Conservation (phyloP, 2,113 vertebrate genomes). For the Dicerorhinus sumatrensis region DNA sequence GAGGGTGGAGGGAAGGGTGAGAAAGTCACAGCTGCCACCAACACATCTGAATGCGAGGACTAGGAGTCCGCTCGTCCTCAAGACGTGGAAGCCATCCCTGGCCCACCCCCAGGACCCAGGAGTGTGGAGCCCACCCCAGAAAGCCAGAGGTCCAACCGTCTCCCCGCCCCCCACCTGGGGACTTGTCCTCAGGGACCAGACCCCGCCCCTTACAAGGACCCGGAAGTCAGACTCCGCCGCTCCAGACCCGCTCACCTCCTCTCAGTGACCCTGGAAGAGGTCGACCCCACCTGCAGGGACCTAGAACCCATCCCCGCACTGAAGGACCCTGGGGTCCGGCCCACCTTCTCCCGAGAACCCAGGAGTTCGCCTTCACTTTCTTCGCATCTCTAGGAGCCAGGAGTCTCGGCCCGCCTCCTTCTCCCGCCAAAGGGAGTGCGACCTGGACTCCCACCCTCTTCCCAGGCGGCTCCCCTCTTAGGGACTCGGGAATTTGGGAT, state of each 20-base stretch:
- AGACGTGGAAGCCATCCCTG: background rate
- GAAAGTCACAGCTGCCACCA: background rate
- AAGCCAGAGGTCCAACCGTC: background rate
- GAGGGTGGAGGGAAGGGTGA: background rate
- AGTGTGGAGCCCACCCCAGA: background rate
- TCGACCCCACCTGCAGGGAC: background rate
- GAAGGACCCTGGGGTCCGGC: background rate
- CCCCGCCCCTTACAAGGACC: background rate
- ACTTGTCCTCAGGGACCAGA: background rate
- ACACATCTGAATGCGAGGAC: fast-evolving
- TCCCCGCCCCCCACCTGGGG: background rate
- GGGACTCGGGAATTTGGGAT: background rate
- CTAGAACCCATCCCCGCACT: background rate
- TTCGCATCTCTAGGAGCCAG: no score
- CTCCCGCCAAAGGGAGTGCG: background rate
- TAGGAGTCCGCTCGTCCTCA: background rate
- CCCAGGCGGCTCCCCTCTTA: background rate
- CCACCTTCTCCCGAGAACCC: background rate
- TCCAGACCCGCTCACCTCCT: background rate
- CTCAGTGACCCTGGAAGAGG: background rate
- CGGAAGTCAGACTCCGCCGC: background rate
- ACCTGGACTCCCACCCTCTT: background rate
- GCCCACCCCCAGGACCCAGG: background rate
- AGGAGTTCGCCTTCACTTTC: background rate
- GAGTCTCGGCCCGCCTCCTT: background rate